Base-by-base conservation (phyloP, 2,888 invertebrate genomes). In the Plemyria rubiginata region DNA sequence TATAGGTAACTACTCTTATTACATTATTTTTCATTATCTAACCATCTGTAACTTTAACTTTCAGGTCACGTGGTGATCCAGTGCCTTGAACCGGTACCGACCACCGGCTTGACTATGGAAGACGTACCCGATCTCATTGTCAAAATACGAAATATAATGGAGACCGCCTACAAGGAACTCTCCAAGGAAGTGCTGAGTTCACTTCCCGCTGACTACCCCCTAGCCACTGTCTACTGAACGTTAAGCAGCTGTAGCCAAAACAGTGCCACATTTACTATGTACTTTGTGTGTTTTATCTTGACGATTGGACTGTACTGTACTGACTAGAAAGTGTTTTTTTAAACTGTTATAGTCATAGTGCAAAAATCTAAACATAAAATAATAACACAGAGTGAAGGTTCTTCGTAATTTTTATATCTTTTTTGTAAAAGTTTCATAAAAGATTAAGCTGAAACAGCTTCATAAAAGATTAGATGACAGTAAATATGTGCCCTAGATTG, bases 61-160 rank as follows among this genome's bases (percentile, higher is more conserved):
- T 12, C 85, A 94, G 94, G 94, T 60, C 93, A 92, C 71, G 93
- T 92, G 38, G 84, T 94, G 15, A 90, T 94, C 64, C 93, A 93
- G 67, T 93, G 93, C 57, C 78, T 94, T 65, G 93, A 94, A 28
- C 92, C 94, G 11, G 85, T 94, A 32, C 85, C 93, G 0, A 94
- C 94, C 0, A 80, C 78, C 29, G 93, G 93, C 0, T 76, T 94
- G 41, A 90, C 87, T 0, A 85, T 89, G 80, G 87, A 91, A 0
- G 93, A 94, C 68, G 88, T 94, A 1, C 92, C 92, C 0, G 88
- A 87, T 13, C 81, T 94, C 38, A 93, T 93, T 61, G 82, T 82
- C 46, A 87, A 85, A 65, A 90, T 93, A 0, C 88, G 91, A 28
- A 82, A 85, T 60, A 79, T 86, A 29, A 94, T 94, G 94, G 88